Percentiles rank a stretch among this genome's conserved stretches.
phyloP scores from a whole-genome alignment of 2,888 invertebrate genomes.

The Drosophila maculinotata region DNA sequence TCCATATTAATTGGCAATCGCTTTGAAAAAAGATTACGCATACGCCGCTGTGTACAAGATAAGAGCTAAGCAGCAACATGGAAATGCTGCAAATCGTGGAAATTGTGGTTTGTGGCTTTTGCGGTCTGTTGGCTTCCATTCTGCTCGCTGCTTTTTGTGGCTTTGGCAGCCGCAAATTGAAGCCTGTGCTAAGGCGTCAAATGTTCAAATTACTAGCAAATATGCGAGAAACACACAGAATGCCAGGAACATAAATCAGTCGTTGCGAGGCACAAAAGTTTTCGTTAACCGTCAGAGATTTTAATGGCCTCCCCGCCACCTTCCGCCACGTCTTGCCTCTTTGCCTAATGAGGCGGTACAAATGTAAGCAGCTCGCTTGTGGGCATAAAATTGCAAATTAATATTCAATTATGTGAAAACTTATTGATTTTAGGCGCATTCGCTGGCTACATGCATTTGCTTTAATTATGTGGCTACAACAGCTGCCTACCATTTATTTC shows the following conservation, averaged over 20 bases:
- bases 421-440: constrained; percentile 52
- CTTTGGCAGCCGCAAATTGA: constrained; percentile 44
- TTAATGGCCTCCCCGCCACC: constrained; percentile 31
- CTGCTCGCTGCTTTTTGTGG: constrained; percentile 5
- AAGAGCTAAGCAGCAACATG: constrained; percentile 2
- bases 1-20: constrained; percentile 77
- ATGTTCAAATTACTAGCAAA: constrained; percentile 28
- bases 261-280: constrained; percentile 47
- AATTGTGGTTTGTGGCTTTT: constrained; percentile 28
- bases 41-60: constrained; percentile 35
- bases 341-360: constrained; percentile 54
- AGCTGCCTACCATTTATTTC: constrained; percentile 10
- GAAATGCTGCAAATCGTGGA: constrained; percentile 1
- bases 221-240: too few species aligned
- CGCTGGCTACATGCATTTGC: background rate
- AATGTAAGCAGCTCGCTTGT: too few species aligned
- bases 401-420: constrained; percentile 68
- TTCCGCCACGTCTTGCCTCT: background rate
- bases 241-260: background rate
- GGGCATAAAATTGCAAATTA: constrained; percentile 68
- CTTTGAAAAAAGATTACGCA: constrained; percentile 33
- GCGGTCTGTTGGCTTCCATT: constrained; percentile 9
- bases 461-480: constrained; percentile 21
- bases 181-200: constrained; percentile 28
- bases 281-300: constrained; percentile 26